Percentiles rank a stretch among this genome's conserved stretches.
Evolutionary conservation across 2,797 vertebrate genomes (phyloP).

Genomic region (Limnodromus scolopaceus): DNA sequence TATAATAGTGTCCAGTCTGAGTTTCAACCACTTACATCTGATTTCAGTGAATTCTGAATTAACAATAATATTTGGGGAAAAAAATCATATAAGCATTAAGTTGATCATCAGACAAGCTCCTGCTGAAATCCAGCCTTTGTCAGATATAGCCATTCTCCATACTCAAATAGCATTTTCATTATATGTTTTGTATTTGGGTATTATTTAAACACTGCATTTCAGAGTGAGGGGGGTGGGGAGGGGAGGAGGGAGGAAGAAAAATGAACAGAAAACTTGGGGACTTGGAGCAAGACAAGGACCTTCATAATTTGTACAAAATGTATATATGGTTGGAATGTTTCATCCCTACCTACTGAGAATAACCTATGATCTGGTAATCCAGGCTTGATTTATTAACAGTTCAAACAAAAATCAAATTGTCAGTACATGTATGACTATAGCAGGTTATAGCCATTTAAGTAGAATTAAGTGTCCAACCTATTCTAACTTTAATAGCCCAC

Average conservation of each 20-base stretch:
- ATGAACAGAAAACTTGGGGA: background rate
- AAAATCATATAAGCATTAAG: background rate
- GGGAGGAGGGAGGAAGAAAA: background rate
- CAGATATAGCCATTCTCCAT: background rate
- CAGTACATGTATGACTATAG: background rate
- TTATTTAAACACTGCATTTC: background rate
- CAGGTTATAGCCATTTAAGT: background rate
- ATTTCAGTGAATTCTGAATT: background rate
- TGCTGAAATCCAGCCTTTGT: background rate
- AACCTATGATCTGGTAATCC: background rate
- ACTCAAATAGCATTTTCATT: background rate
- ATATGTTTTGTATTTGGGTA: background rate
- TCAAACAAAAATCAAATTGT: background rate
- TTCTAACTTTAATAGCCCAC: background rate
- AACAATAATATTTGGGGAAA: background rate
- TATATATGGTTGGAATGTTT: background rate
- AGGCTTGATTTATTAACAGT: background rate
- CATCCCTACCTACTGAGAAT: background rate
- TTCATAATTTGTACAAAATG: background rate
- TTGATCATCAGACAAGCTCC: background rate
- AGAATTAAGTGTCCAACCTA: background rate
- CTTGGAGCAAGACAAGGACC: accelerated
- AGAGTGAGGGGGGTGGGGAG: no score
- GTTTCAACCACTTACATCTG: background rate
- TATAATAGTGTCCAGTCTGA: background rate